These are phyloP conservation scores for Isichthys henryi DNA, from an alignment of 2,113 vertebrate genomes.

Conservation along the genomic window DNA sequence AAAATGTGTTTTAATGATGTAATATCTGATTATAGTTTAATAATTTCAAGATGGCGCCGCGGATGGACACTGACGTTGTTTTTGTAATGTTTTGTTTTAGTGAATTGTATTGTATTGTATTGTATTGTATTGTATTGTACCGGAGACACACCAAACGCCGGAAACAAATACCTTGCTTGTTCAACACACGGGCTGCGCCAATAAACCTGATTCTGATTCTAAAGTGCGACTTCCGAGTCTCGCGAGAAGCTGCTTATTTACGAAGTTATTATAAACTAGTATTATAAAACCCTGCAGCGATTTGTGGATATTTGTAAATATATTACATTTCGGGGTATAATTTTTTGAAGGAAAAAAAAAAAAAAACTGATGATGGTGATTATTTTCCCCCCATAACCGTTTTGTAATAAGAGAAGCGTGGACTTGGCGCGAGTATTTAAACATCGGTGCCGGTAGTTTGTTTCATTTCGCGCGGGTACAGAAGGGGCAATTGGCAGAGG, in stretches of 20 bases:
- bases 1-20: background rate
- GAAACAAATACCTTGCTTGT: no score
- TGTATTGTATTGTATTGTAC: no score
- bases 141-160: no score
- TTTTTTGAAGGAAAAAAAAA: background rate
- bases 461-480: background rate
- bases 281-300: background rate
- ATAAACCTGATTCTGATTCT: no score
- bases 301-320: background rate
- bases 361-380: background rate
- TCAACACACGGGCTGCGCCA: no score
- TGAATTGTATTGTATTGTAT: no score
- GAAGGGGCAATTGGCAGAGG: background rate
- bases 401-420: background rate
- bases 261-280: background rate
- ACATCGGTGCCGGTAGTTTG: no score
- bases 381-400: background rate
- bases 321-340: background rate
- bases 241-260: background rate
- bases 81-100: no score
- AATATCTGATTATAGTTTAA: background rate
- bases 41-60: no score
- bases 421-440: background rate
- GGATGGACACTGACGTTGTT: no score
- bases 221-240: background rate